phyloP scores from a whole-genome alignment of 2,113 vertebrate genomes.

The human region DNA sequence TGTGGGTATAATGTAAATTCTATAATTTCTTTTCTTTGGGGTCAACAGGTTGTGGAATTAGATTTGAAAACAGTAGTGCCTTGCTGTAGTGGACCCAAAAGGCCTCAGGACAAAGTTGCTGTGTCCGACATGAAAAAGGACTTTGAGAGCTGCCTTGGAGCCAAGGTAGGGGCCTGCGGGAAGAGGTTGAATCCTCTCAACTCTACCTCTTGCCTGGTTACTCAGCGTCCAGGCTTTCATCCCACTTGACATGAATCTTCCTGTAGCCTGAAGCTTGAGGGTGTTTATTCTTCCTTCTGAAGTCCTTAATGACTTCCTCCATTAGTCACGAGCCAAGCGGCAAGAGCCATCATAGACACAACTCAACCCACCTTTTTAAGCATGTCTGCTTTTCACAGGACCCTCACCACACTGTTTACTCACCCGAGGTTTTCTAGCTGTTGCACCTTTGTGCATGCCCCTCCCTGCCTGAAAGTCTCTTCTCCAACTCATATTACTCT shows the following conservation, averaged over 20 bases:
- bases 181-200: background rate
- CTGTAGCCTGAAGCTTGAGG: background rate
- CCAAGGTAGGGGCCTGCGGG: constrained; percentile 86
- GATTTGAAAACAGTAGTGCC: constrained; percentile 93
- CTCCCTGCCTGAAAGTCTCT: background rate
- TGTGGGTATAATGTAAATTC: background rate
- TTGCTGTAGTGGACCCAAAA: constrained; percentile 97
- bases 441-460: background rate
- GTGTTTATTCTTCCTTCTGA: background rate
- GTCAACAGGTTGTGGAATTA: constrained; percentile 88
- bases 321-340: background rate
- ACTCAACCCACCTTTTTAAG: background rate
- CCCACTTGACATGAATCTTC: background rate
- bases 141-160: constrained; percentile 92
- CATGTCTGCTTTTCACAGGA: background rate
- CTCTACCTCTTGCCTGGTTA: background rate
- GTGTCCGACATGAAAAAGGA: constrained; percentile 95
- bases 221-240: background rate
- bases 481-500: background rate
- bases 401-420: background rate
- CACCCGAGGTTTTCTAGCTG: background rate
- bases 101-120: constrained; percentile 95
- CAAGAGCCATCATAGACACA: background rate
- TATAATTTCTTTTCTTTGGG: background rate
- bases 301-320: background rate